Base-by-base conservation (phyloP, 2,797 vertebrate genomes). In the Acrossocheilus fasciatus region DNA sequence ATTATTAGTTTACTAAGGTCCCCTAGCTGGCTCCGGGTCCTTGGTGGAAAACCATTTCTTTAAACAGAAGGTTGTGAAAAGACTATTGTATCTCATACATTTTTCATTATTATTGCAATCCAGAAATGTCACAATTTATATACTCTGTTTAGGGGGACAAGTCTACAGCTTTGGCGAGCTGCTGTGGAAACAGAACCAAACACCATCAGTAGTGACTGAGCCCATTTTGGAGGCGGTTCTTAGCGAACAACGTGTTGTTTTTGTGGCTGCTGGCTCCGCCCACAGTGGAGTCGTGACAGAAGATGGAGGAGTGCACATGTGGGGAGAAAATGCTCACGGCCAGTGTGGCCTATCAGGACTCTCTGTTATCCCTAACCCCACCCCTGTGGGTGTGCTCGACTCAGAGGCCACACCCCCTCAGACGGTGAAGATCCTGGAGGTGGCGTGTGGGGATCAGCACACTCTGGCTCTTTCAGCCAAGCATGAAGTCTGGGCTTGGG, bases 401-500 rank as follows among this genome's bases (percentile, higher is more conserved):
- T 91, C 94, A 0, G 96, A 97, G 76, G 86, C 89, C 72, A 93
- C 91, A 20, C 96, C 96, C 8, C 90, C 94, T 1, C 91, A 96
- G 77, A 92, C 95, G 0, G 96, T 97, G 2, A 94, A 95, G 11
- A 94, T 97, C 83, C 88, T 97, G 93, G 97, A 99, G 92, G 92
- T 99, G 91, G 96, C 97, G 0, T 99, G 98, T 30, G 98, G 98
- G 2, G 97, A 96, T 89, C 95, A 96, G 34, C 98, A 99, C 92
- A 98, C 97, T 0, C 92, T 99, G 91, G 98, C 98, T 0, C 92
- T 99, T 43, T 97, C 98, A 0, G 92, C 92, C 34, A 96, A 94
- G 92, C 95, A 95, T 66, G 98, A 99, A 92, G 97, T 98, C 88
- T 99, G 98, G 98, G 96, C 97, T 1, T 99, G 98, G 98, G 98